Percentiles rank a stretch among this genome's conserved stretches.
phyloP scores from a whole-genome alignment of 2,113 vertebrate species.

The Platichthys stellatus region DNA sequence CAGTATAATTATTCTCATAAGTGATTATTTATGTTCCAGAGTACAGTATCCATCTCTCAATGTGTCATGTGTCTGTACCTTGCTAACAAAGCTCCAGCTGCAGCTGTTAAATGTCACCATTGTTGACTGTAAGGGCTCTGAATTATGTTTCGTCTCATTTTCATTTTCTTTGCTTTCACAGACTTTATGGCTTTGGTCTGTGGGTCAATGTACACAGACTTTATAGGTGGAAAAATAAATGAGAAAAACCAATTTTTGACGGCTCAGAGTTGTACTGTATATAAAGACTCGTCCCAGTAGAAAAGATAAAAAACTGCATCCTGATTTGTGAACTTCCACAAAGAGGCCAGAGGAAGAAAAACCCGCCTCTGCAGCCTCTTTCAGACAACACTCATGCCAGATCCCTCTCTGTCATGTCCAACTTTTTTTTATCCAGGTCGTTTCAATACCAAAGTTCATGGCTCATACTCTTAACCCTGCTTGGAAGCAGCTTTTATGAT shows the following conservation, averaged over 20 bases:
- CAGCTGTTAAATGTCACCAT: constrained; percentile 30
- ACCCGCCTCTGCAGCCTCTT: constrained; percentile 22
- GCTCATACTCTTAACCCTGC: constrained; percentile 12
- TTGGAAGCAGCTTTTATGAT: constrained; percentile 27
- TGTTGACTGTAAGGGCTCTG: background rate
- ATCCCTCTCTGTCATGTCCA: constrained; percentile 29
- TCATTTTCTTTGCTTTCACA: constrained; percentile 11
- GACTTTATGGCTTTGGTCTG: constrained; percentile 18
- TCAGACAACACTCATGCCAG: constrained; percentile 21
- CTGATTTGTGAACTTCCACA: constrained; percentile 50
- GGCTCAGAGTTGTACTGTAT: background rate
- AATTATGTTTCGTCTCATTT: constrained; percentile 4
- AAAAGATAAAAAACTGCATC: constrained; percentile 9
- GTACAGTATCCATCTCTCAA: background rate
- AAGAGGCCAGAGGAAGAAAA: constrained; percentile 40
- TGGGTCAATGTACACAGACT: constrained; percentile 47
- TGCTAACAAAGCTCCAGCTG: constrained; percentile 26
- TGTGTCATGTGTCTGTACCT: constrained; percentile 13
- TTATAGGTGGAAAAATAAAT: constrained; percentile 11
- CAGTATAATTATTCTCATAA: background rate
- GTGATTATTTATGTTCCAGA: constrained; percentile 4
- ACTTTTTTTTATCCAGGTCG: background rate
- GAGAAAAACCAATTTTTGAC: constrained; percentile 22
- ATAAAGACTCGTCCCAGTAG: background rate
- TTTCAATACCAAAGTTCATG: constrained; percentile 24